Conservation (phyloP, 2,113 vertebrate genomes). For the Sylvia atricapilla region DNA sequence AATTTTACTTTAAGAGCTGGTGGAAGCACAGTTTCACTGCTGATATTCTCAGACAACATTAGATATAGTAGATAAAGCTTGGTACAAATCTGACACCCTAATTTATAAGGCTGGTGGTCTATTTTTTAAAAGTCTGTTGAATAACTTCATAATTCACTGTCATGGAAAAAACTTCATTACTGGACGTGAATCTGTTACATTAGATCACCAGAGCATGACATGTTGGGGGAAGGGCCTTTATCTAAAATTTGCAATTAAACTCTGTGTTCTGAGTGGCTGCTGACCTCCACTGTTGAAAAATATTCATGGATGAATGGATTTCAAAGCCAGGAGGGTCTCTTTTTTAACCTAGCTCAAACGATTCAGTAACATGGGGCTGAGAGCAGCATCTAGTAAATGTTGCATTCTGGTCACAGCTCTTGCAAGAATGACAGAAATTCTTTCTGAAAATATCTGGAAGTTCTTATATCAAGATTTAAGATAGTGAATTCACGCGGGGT, state of each 20-base stretch:
- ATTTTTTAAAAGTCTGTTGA: background rate
- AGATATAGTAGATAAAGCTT: background rate
- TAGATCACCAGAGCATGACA: background rate
- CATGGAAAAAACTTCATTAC: background rate
- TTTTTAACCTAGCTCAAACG: background rate
- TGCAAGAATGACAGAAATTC: background rate
- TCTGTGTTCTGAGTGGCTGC: background rate
- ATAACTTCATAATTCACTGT: background rate
- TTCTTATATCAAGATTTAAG: background rate
- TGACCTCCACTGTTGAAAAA: background rate
- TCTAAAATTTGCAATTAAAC: background rate
- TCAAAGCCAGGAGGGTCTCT: background rate
- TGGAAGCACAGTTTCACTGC: background rate
- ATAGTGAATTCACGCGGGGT: background rate
- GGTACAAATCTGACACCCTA: background rate
- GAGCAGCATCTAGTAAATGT: background rate
- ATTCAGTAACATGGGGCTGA: background rate
- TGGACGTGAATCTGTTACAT: background rate
- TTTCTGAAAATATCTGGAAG: background rate
- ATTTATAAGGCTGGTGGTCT: background rate
- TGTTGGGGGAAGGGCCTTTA: background rate
- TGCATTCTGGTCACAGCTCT: background rate
- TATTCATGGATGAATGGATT: background rate
- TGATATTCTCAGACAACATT: background rate
- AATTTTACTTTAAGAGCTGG: background rate